Percentiles rank a stretch among this genome's conserved stretches.
Conservation (phyloP, 2,888 invertebrate species). For the Protodeltote pygarga region DNA sequence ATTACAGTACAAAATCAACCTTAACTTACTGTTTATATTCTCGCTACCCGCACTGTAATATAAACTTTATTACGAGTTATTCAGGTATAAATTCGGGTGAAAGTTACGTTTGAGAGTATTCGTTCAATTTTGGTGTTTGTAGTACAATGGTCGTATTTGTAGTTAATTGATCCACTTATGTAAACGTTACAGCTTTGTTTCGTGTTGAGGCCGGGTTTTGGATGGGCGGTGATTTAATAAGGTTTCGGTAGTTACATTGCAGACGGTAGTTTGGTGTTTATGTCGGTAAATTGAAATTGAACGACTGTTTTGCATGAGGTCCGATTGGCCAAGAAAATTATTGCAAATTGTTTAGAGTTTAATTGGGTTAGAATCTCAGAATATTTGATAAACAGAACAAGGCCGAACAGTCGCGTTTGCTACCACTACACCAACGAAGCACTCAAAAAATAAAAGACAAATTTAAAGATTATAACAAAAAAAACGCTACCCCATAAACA, state of each 20-base stretch:
- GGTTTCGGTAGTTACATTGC: neutral
- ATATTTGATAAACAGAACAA: too few species aligned
- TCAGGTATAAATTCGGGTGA: conserved; percentile 44
- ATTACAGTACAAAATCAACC: conserved; percentile 43
- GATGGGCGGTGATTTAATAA: conserved; percentile 12
- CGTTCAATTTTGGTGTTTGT: conserved; percentile 45
- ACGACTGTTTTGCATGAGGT: too few species aligned
- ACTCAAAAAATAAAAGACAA: too few species aligned
- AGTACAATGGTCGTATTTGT: conserved; percentile 41
- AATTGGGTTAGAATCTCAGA: too few species aligned
- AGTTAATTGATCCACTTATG: conserved; percentile 49
- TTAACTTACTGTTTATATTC: conserved; percentile 1
- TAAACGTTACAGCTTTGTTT: conserved; percentile 27
- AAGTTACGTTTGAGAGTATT: conserved; percentile 22
- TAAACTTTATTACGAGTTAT: conserved; percentile 28
- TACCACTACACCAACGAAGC: too few species aligned
- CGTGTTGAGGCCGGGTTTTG: conserved; percentile 24
- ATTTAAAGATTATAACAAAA: too few species aligned
- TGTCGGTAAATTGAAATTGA: neutral
- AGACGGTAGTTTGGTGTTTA: neutral
- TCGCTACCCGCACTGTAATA: conserved; percentile 16
- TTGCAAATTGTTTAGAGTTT: too few species aligned
- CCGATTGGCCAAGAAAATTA: too few species aligned
- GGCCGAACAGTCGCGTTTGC: too few species aligned
- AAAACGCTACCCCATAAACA: too few species aligned